Percentiles rank a stretch among this genome's conserved stretches.
These are phyloP conservation scores for Stenichneumon culpator DNA, from an alignment of 2,888 invertebrate genomes.

Conservation along the genomic window DNA sequence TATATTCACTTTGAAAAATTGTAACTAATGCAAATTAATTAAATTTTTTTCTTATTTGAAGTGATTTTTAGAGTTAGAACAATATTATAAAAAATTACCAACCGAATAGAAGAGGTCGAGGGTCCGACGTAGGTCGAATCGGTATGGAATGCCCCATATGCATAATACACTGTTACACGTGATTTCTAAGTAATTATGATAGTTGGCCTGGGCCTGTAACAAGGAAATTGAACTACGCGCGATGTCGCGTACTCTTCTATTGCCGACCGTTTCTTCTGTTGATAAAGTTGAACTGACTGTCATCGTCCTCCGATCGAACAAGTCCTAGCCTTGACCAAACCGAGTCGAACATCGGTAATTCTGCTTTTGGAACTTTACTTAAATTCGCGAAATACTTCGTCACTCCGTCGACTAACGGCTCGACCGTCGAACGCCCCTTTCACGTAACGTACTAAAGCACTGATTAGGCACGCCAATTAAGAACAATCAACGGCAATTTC, in stretches of 20 bases:
- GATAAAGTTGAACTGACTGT: not conserved
- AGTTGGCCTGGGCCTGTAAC: not conserved
- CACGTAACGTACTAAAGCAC: not conserved
- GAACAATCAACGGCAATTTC: not conserved
- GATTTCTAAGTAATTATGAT: not conserved
- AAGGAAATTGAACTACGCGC: not conserved
- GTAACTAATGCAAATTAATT: no score
- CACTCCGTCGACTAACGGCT: not conserved
- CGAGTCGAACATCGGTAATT: conserved; percentile 5
- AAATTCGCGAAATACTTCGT: not conserved
- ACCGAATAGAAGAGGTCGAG: no score
- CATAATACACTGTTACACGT: not conserved
- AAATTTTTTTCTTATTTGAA: no score
- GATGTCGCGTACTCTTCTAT: conserved; percentile 20
- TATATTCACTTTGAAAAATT: no score
- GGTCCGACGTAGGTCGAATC: no score
- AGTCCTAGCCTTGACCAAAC: not conserved
- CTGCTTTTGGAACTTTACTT: not conserved
- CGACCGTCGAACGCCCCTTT: not conserved
- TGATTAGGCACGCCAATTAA: not conserved
- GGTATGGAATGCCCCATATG: no score
- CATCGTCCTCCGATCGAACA: not conserved
- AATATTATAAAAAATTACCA: no score
- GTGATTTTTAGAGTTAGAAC: no score
- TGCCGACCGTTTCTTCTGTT: conserved; percentile 10